Base-by-base conservation (phyloP, 2,888 invertebrate genomes). In the Drosophila algonquin region DNA sequence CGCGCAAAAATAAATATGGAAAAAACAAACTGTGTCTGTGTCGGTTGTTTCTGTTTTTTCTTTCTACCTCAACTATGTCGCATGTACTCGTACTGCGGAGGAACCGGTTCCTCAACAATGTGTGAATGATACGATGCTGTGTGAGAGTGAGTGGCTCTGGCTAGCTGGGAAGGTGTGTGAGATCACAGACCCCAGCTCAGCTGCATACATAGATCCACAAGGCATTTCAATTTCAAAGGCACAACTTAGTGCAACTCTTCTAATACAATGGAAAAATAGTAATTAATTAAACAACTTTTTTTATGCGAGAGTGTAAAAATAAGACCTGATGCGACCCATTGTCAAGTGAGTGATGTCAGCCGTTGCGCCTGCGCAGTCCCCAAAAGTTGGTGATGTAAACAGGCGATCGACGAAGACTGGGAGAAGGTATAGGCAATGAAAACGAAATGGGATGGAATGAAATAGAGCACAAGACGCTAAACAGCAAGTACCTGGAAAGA, bases 71-170 rank as follows among this genome's bases (percentile, higher is more conserved):
- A 68, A 73, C 69, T 86, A 85, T 81, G 85, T 84, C 87, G 79
- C 79, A 87, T 68, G 69, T 73, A 81, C 73, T 14, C 40, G 68
- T 35, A 72, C 72, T 24, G 24, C 5, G 52, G 46, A 53, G 68
- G 68, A 80, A 82, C 81, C 81, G 87, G 82, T 82, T 87, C 79
- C 69, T 79, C 40, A 40, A 40, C 40, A 40, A 40, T 40, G 40
- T 40, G 75, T 68, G 65, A 80, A 70, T 67, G 57, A 76, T 71
- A 63, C 75, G 82, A 82, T 87, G 82, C 82, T 84, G 87, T 76
- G 53, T 59, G 56, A 69, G 57, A 71, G 61, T n/a, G 46, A 32
- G 32, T 35, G 35, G 30, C 53, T 45, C 24, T 1, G 35, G 21
- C 16, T 32, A 16, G 51, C 62, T 53, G 10, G 4, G 51, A 64